Conservation (phyloP, 2,113 vertebrate genomes). For the Platichthys stellatus region DNA sequence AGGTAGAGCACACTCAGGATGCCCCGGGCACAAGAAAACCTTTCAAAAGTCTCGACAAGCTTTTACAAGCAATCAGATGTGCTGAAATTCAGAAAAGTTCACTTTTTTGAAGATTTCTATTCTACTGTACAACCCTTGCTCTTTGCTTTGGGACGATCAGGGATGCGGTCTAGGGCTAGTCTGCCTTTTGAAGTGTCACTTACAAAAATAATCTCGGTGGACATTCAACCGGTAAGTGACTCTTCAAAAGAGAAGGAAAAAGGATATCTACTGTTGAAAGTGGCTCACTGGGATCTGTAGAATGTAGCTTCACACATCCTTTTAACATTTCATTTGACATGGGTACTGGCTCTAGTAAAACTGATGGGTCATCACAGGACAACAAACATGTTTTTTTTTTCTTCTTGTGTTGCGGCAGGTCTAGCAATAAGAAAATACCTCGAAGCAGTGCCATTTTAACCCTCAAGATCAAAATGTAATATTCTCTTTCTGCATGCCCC, state of each 20-base stretch:
- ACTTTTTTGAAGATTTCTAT: conserved; percentile 17
- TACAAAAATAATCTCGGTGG: conserved; percentile 13
- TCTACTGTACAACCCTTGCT: not conserved
- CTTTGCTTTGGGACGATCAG: conserved; percentile 22
- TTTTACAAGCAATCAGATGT: conserved; percentile 9
- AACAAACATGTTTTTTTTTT: not conserved
- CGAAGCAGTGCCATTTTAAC: not conserved
- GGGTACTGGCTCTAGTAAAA: not conserved
- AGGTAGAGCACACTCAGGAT: not conserved
- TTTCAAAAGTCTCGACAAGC: conserved; percentile 12
- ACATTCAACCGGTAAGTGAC: conserved; percentile 40
- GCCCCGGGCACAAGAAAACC: conserved; percentile 13
- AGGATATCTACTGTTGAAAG: conserved; percentile 16
- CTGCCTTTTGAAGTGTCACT: conserved; percentile 47
- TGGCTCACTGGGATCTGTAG: conserved; percentile 8
- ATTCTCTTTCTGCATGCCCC: not conserved
- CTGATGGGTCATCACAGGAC: not conserved
- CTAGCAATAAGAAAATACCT: not conserved
- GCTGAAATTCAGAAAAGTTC: not conserved
- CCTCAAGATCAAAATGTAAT: conserved; percentile 20
- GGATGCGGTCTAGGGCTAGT: not conserved
- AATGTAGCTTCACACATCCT: not conserved
- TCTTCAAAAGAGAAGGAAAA: conserved; percentile 39
- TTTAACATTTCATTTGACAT: conserved; percentile 34
- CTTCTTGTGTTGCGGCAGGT: not conserved